phyloP scores from a whole-genome alignment of 2,888 invertebrate genomes.

The Drosophila diplacantha region DNA sequence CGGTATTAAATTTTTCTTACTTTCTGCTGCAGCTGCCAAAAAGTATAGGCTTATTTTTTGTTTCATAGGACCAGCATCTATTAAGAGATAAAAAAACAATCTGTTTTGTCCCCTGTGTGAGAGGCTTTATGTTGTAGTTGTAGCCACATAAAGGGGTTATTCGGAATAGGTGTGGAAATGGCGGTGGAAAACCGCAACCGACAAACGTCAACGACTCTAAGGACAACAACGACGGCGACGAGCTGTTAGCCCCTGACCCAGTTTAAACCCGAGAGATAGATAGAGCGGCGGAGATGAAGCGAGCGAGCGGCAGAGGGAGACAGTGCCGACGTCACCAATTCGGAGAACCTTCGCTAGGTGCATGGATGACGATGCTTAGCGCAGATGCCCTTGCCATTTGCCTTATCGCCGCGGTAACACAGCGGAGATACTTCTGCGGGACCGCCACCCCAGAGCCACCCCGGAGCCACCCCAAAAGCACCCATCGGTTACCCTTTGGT shows the following conservation, averaged over 20 bases:
- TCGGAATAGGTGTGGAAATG: conserved; percentile 20
- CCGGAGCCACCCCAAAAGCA: conserved; percentile 1
- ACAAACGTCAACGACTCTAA: conserved; percentile 54
- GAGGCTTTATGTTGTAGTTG: conserved; percentile 3
- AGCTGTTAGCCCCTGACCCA: conserved; percentile 65
- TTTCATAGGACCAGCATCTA: background rate
- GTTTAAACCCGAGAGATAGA: conserved; percentile 45
- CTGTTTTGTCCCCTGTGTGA: conserved; percentile 2
- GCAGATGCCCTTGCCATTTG: conserved; percentile 45
- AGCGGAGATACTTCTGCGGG: conserved; percentile 22
- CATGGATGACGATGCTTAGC: conserved; percentile 41
- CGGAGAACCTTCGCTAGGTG: conserved; percentile 43
- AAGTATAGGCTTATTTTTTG: background rate
- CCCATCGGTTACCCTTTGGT: background rate
- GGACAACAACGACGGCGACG: conserved; percentile 48
- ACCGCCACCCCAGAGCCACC: background rate
- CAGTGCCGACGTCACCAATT: conserved; percentile 40
- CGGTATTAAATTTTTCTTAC: rapidly evolving
- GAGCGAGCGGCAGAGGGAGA: background rate
- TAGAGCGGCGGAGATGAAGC: conserved; percentile 9
- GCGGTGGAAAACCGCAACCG: conserved; percentile 35
- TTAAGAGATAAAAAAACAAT: background rate
- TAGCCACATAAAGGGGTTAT: conserved; percentile 6
- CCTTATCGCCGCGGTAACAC: conserved; percentile 25
- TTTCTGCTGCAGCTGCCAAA: background rate